phyloP scores from a whole-genome alignment of 2,888 invertebrate genomes.

The Marronus borbonicus region DNA sequence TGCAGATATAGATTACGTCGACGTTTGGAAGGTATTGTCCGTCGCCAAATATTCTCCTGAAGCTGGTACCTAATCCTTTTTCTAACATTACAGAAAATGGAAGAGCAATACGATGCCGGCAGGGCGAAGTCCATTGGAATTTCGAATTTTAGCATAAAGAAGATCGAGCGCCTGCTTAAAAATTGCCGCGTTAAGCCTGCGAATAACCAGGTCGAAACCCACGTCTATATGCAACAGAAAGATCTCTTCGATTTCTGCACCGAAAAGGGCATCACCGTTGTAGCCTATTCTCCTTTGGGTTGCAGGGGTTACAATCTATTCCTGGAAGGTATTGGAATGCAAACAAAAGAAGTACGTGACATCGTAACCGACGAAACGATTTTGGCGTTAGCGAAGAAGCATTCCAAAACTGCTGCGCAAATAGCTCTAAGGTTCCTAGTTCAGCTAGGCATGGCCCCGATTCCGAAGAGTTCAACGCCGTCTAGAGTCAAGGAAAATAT shows the following conservation, averaged over 20 bases:
- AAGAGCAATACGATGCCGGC: conserved; percentile 39
- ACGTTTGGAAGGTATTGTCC: conserved; percentile 25
- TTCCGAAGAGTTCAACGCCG: conserved; percentile 88
- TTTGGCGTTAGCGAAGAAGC: conserved; percentile 68
- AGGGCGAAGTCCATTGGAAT: conserved; percentile 76
- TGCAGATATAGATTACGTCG: conserved; percentile 63
- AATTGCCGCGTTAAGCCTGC: conserved; percentile 77
- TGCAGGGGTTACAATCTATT: conserved; percentile 78
- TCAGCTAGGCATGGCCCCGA: conserved; percentile 82
- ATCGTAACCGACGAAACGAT: conserved; percentile 77
- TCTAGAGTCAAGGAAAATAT: conserved; percentile 83
- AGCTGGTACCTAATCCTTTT: neutral
- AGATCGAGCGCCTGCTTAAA: conserved; percentile 78
- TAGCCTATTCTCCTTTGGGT: conserved; percentile 87
- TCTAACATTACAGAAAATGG: conserved; percentile 39
- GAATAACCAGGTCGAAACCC: conserved; percentile 81
- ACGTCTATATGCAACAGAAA: conserved; percentile 84
- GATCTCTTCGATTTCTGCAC: conserved; percentile 77
- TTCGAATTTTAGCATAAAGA: conserved; percentile 86
- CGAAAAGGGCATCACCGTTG: conserved; percentile 79
- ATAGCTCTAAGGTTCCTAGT: conserved; percentile 79
- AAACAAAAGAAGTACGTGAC: conserved; percentile 70
- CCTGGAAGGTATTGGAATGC: conserved; percentile 69
- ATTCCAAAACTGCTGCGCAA: conserved; percentile 83
- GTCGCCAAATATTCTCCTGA: no score